These are phyloP conservation scores for Erythrocercus mccallii DNA, from an alignment of 2,113 vertebrate species.

Conservation along the genomic window DNA sequence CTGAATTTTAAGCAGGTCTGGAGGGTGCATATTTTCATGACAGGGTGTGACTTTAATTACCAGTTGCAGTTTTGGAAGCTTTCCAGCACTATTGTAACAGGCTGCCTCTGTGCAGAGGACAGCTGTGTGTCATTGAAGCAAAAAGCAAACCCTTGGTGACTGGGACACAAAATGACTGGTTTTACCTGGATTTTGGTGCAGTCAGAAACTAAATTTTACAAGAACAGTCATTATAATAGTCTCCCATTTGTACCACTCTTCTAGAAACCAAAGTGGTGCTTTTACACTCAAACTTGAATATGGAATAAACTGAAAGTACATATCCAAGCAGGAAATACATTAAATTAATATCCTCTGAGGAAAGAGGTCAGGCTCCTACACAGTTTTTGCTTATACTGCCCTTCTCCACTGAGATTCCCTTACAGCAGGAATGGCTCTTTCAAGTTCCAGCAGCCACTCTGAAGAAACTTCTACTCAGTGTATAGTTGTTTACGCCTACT, in stretches of 20 bases:
- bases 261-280: not conserved
- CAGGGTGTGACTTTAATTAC: slow-evolving; percentile 15
- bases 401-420: not conserved
- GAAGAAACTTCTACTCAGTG: not conserved
- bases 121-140: not conserved
- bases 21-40: not conserved
- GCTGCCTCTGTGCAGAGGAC: not conserved
- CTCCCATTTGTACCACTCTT: not conserved
- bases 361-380: not conserved
- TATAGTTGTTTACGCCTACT: not conserved
- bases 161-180: not conserved
- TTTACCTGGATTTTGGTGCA: not conserved
- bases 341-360: not conserved
- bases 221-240: not conserved
- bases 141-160: not conserved
- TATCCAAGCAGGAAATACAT: not conserved
- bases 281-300: not conserved
- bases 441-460: not conserved
- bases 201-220: not conserved
- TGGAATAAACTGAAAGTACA: not conserved
- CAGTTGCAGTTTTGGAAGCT: not conserved
- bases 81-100: not conserved
- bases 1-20: not conserved
- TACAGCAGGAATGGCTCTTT: not conserved
- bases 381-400: not conserved